Evolutionary conservation across 1,140 invertebrate species (phyloP).

Genomic region (Cephus cinctus): DNA sequence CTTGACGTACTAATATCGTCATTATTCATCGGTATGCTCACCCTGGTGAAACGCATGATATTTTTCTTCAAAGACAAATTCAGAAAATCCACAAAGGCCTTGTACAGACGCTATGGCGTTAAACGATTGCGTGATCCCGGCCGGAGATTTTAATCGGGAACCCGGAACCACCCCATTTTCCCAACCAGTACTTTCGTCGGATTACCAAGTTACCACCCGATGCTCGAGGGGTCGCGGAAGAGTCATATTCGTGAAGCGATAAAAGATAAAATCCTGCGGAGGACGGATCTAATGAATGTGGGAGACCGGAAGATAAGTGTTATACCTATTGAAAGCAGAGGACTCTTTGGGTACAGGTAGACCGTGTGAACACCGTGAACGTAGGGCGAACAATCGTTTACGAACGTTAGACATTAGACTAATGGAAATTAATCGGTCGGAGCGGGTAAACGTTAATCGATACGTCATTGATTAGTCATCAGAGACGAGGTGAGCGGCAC

Average conservation of each 20-base stretch:
- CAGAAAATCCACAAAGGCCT: too few species aligned
- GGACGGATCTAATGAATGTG: constrained; percentile 35
- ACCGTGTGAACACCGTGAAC: constrained; percentile 22
- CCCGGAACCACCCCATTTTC: neutral
- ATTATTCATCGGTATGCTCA: too few species aligned
- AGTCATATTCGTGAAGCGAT: constrained; percentile 26
- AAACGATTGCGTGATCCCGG: neutral
- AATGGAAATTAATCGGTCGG: too few species aligned
- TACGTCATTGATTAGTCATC: too few species aligned
- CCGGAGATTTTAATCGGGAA: neutral
- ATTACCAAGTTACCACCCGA: neutral
- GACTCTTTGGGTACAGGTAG: constrained; percentile 20
- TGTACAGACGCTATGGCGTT: too few species aligned
- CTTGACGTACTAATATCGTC: too few species aligned
- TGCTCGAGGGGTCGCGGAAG: neutral
- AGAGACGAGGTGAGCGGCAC: too few species aligned
- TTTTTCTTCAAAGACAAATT: too few species aligned
- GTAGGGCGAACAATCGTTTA: too few species aligned
- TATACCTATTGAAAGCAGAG: constrained; percentile 14
- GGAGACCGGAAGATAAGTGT: constrained; percentile 26
- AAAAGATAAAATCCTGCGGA: constrained; percentile 33
- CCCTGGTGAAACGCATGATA: too few species aligned
- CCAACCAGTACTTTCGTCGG: neutral
- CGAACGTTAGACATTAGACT: too few species aligned
- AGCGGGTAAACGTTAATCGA: too few species aligned